Base-by-base conservation (phyloP, 2,113 vertebrate genomes). In the Acanthisitta chloris region DNA sequence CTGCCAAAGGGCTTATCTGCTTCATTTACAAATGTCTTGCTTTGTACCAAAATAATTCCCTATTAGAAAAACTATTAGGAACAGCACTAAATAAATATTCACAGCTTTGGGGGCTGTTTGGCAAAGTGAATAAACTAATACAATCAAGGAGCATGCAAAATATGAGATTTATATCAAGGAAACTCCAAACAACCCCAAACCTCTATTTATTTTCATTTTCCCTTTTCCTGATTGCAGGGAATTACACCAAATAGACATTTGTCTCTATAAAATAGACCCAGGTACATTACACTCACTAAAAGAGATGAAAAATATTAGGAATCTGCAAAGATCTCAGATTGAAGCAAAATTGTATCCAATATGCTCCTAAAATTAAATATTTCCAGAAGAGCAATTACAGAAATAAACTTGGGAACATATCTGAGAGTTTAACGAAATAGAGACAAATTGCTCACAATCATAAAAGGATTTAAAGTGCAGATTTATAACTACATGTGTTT, bases 11-110 rank as follows among this genome's bases (percentile, higher is more conserved):
- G 98, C 98, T 99, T 98, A 99, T 99, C 99, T 98, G 97, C 97
- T 98, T 98, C 98, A 99, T 99, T 99, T 99, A 99, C 99, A 99
- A 99, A 99, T 99, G 98, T 98, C 98, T 98, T 98, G 98, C 98
- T 98, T 99, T 99, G 98, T 99, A 97, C 98, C 98, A 96, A 98
- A 98, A 98, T 97, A 97, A 98, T 98, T 98, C 98, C 97, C 94
- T 96, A 97, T 98, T 99, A 98, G 98, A 97, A 97, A 95, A 98
- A 97, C 98, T 86, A 98, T 98, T 97, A 98, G 97, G 95, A 98
- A 98, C 96, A 97, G 97, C 97, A 97, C 97, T 98, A 98, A 97
- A 98, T 99, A 98, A 99, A 99, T 99, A 98, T 99, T 99, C 98
- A 98, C 96, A 76, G 78, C 82, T 98, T 96, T 97, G 89, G 92